phyloP scores from a whole-genome alignment of 2,888 invertebrate genomes.

The Hirtodrosophila confusa region DNA sequence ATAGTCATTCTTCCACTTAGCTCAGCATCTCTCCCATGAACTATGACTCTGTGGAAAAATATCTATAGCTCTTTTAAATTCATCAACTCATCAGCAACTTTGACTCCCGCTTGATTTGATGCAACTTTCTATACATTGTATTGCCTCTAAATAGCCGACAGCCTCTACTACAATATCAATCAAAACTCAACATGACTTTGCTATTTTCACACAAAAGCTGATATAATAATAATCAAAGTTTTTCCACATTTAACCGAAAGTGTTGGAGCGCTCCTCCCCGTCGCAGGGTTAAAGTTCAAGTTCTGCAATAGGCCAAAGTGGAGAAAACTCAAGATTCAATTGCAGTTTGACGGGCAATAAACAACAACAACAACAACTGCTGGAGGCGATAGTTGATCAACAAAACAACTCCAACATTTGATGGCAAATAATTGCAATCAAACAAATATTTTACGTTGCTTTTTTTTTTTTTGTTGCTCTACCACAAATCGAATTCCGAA shows the following conservation, averaged over 20 bases:
- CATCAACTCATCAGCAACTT: conserved; percentile 49
- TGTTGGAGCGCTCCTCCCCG: conserved; percentile 11
- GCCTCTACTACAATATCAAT: conserved; percentile 44
- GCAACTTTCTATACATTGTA: conserved; percentile 56
- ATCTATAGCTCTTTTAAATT: conserved; percentile 30
- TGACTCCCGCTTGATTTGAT: conserved; percentile 24
- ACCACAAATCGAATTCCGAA: conserved; percentile 37
- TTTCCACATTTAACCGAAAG: conserved; percentile 42
- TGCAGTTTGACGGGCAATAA: conserved; percentile 33
- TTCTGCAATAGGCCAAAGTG: conserved; percentile 59
- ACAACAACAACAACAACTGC: neutral
- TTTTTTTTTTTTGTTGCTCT: conserved; percentile 17
- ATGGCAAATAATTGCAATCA: conserved; percentile 60
- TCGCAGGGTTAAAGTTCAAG: conserved; percentile 61
- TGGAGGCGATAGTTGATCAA: neutral
- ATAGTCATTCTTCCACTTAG: conserved; percentile 1
- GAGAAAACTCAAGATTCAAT: conserved; percentile 35
- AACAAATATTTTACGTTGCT: conserved; percentile 30
- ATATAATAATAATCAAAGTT: conserved; percentile 41
- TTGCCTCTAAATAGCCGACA: conserved; percentile 28
- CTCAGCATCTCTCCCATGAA: conserved; percentile 2
- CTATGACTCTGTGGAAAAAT: conserved; percentile 1
- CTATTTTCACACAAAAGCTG: conserved; percentile 47
- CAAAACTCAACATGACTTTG: conserved; percentile 58
- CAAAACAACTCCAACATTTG: conserved; percentile 27